Base-by-base conservation (phyloP, 2,113 vertebrate species). In the Tachycineta bicolor region DNA sequence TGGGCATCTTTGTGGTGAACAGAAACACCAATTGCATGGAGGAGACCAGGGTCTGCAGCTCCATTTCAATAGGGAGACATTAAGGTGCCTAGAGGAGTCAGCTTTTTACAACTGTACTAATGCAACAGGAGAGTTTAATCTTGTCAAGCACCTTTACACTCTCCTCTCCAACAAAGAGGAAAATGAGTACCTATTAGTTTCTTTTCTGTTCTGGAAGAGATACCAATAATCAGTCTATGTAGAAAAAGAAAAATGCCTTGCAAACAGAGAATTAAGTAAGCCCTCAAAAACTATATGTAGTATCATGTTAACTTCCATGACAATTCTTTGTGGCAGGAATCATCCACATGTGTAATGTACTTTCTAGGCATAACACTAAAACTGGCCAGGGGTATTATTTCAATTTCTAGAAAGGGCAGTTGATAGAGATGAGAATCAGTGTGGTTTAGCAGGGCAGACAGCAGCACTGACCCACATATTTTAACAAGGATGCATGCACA, bases 261-360 rank as follows among this genome's bases (percentile, higher is more conserved):
- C 33, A 64, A 93, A 78, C 49, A 47, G 5, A 75, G 18, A 82
- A 34, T 50, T 68, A 87, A 82, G 33, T 50, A 78, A 89, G 41
- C 13, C 39, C 71, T 90, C 64, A 39, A 75, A 87, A 10, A 2
- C 62, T 70, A 62, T 39, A 12, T 55, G 16, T 28, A 24, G 41
- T 12, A 37, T 18, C 4, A 0, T 34, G 24, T 58, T 84, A 84
- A 87, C 9, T 67, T 83, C 65, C 67, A 92, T 53, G 64, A 55
- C 92, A 91, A 91, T 94, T 76, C 50, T 64, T 86, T 75, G 70
- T 96, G 94, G 95, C 94, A 97, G 90, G 33, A 89, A 58, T 81
- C 43, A 88, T 90, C 92, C 83, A 73, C 44, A 11, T 46, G 37
- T 18, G 14, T 44, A 65, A 79, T 44, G 46, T 79, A 46, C 64